These are phyloP conservation scores for Notolabrus celidotus DNA, from an alignment of 2,797 vertebrate species.

Conservation along the genomic window DNA sequence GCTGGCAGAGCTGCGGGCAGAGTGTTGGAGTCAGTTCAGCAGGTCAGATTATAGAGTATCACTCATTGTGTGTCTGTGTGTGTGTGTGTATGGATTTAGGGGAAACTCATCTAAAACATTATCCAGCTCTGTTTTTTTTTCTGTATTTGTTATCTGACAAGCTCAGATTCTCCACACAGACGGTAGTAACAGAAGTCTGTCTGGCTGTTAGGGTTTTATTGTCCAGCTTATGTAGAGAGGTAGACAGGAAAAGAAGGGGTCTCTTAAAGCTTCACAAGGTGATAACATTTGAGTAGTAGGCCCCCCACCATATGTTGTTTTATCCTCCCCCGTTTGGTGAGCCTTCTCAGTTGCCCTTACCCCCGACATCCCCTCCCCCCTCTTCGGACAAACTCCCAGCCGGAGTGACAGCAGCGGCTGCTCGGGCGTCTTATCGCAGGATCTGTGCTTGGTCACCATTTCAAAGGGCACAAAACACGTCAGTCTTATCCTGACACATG, in stretches of 20 bases:
- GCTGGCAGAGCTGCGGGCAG: slow-evolving; percentile 61
- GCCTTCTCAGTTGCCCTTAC: slow-evolving; percentile 55
- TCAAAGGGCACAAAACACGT: slow-evolving; percentile 45
- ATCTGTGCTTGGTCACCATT: slow-evolving; percentile 56
- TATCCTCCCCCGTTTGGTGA: slow-evolving; percentile 58
- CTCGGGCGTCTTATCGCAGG: slow-evolving; percentile 57
- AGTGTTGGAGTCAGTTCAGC: slow-evolving; percentile 70
- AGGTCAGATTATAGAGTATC: slow-evolving; percentile 66
- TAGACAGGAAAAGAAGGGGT: slow-evolving; percentile 6
- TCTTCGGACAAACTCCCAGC: slow-evolving; percentile 14
- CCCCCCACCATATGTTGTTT: slow-evolving; percentile 70
- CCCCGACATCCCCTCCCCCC: slow-evolving; percentile 26
- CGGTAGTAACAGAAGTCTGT: slow-evolving; percentile 24
- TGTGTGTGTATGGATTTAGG: slow-evolving; percentile 36
- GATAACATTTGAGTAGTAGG: slow-evolving; percentile 33
- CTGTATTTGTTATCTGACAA: slow-evolving; percentile 54
- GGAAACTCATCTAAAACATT: slow-evolving; percentile 49
- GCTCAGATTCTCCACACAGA: slow-evolving; percentile 51
- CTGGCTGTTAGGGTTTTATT: slow-evolving; percentile 43
- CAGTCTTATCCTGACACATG: slow-evolving; percentile 1
- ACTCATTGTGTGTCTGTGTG: slow-evolving; percentile 38
- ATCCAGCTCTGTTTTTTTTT: slow-evolving; percentile 37
- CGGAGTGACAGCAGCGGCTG: slow-evolving; percentile 81
- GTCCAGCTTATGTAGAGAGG: slow-evolving; percentile 30
- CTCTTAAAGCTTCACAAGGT: slow-evolving; percentile 45